These are phyloP conservation scores for Salvelinus sp. DNA, from an alignment of 2,113 vertebrate genomes.

Conservation along the genomic window DNA sequence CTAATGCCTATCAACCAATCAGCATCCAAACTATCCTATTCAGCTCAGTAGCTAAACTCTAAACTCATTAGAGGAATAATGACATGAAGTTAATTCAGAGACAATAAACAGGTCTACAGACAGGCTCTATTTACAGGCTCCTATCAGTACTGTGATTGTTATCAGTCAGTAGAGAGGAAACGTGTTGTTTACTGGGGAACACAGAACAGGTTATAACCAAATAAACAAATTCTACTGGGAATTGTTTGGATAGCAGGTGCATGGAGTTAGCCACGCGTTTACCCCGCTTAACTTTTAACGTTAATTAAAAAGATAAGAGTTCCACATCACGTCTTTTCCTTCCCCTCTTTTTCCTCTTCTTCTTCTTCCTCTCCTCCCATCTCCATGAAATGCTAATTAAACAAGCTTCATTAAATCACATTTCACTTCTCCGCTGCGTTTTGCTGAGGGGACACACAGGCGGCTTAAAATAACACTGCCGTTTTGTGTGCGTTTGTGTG, in stretches of 20 bases:
- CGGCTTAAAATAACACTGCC: constrained; percentile 54
- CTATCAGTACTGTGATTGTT: constrained; percentile 39
- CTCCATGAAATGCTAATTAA: constrained; percentile 69
- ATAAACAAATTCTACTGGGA: constrained; percentile 5
- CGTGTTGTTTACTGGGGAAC: constrained; percentile 57
- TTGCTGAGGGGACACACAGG: constrained; percentile 54
- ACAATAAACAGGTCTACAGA: constrained; percentile 55
- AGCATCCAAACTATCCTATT: neutral
- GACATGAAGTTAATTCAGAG: constrained; percentile 27
- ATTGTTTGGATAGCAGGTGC: constrained; percentile 16
- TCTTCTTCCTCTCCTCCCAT: constrained; percentile 38
- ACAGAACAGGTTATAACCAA: constrained; percentile 43
- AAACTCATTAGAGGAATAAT: constrained; percentile 64
- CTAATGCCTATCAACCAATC: too few species aligned
- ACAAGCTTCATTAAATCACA: constrained; percentile 69
- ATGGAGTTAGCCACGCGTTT: constrained; percentile 27
- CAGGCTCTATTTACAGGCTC: constrained; percentile 44
- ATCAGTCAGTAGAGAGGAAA: neutral
- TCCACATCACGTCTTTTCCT: constrained; percentile 48
- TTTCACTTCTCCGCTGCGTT: constrained; percentile 59
- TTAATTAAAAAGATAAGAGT: constrained; percentile 75
- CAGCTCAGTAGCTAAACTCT: constrained; percentile 41
- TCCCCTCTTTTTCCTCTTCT: constrained; percentile 14
- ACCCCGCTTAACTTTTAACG: constrained; percentile 52
- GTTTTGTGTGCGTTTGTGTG: neutral